phyloP scores from a whole-genome alignment of 2,113 vertebrate genomes.

The Grammomys dolichurus region DNA sequence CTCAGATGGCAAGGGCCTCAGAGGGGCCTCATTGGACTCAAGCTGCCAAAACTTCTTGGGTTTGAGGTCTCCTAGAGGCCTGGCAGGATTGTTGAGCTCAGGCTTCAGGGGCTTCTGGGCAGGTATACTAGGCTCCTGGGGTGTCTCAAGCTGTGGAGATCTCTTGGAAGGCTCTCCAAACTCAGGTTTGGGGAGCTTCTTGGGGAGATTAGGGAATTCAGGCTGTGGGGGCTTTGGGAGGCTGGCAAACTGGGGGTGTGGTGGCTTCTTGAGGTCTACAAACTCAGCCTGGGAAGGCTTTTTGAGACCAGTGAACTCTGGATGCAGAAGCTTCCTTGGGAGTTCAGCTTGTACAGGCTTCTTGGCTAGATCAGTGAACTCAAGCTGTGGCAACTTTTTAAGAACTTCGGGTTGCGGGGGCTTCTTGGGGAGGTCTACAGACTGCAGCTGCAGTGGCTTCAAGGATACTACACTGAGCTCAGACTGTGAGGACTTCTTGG shows the following conservation, averaged over 20 bases:
- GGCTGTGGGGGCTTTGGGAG: background rate
- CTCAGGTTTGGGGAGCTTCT: background rate
- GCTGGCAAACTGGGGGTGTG: background rate
- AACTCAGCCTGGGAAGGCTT: background rate
- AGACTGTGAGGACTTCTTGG: background rate
- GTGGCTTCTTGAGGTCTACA: background rate
- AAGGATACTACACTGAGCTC: background rate
- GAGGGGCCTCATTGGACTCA: background rate
- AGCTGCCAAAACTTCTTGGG: constrained; percentile 6
- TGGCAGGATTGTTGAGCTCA: background rate
- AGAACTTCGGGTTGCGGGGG: background rate
- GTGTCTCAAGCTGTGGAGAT: background rate
- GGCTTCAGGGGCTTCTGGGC: background rate
- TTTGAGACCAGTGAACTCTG: background rate
- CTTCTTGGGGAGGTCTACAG: background rate
- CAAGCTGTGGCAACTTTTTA: background rate
- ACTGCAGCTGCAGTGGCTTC: background rate
- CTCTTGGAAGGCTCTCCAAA: constrained; percentile 18
- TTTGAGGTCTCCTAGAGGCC: background rate
- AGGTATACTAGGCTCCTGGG: background rate
- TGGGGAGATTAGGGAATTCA: background rate
- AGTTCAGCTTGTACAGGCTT: background rate
- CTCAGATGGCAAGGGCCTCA: background rate
- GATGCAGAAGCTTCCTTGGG: background rate
- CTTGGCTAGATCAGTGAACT: background rate